phyloP scores from a whole-genome alignment of 2,888 invertebrate genomes.

The Tenodera sinensis region DNA sequence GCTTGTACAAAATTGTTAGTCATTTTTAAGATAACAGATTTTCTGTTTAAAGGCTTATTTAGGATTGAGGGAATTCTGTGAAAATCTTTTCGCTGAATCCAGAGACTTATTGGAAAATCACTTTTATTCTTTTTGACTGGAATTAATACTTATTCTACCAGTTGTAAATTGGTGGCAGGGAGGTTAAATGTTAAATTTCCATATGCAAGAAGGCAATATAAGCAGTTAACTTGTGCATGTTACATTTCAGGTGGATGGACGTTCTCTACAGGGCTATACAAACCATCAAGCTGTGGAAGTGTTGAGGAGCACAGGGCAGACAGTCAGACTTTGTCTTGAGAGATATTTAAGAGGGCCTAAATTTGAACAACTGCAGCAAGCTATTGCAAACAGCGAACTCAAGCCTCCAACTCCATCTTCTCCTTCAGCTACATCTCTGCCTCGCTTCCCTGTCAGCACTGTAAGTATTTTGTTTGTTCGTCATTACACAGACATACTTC shows the following conservation, averaged over 20 bases:
- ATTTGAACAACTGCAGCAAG: slow-evolving; percentile 82
- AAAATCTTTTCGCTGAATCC: no score
- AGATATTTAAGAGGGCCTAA: slow-evolving; percentile 88
- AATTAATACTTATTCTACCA: no score
- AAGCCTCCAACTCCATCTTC: slow-evolving; percentile 66
- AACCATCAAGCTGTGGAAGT: slow-evolving; percentile 98
- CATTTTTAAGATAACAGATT: no score
- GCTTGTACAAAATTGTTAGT: no score
- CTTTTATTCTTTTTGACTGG: no score
- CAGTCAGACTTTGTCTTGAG: slow-evolving; percentile 84
- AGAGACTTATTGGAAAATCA: no score
- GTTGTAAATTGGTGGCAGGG: no score
- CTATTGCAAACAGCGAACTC: slow-evolving; percentile 77
- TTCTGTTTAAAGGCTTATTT: no score
- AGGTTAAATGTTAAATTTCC: no score
- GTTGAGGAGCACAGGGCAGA: slow-evolving; percentile 86
- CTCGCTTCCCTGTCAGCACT: slow-evolving; percentile 76
- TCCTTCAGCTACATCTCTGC: slow-evolving; percentile 76
- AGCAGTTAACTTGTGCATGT: no score
- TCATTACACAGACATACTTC: neutral
- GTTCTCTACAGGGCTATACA: slow-evolving; percentile 75
- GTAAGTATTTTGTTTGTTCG: slow-evolving; percentile 50
- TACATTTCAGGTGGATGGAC: slow-evolving; percentile 66
- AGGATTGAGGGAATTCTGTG: no score
- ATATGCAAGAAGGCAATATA: no score